Base-by-base conservation (phyloP, 2,888 invertebrate species). In the Julus scanicus region DNA sequence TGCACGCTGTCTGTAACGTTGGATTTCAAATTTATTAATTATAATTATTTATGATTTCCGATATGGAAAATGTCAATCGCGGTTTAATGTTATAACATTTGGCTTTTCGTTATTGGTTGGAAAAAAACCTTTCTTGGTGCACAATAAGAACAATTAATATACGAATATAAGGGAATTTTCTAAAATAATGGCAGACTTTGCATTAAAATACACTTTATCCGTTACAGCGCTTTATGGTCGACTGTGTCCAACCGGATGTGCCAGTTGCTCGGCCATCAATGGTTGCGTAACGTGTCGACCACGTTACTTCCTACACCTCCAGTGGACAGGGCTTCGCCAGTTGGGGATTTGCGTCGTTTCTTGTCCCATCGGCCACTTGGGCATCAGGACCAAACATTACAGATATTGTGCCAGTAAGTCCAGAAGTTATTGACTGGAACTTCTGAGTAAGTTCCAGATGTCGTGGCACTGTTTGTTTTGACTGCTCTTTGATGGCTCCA, bases 251-350 rank as follows among this genome's bases (percentile, higher is more conserved):
- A 40, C 48, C 13, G 88, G 88, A 29, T 88, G 88, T 86, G 39
- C 44, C n/a, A 87, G 87, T 88, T 88, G 88, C 83, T 88, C 88
- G 17, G 15, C 80, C 20, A 63, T 63, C 57, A 88, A 88, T 40
- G 88, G 88, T 15, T 88, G 88, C 57, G 88, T 88, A 9, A 83
- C 87, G 29, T 88, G 88, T 39, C 87, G 86, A 15, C 48, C 87
- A 13, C n/a, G 63, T 37, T 84, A 83, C 84, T 88, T 87, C 63
- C 88, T 88, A 17, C 63, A 84, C 57, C 53, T 88, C 29, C 88
- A 83, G 17, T 37, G 88, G 63, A 87, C 87, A 29, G 49, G 86
- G 20, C 40, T 87, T 39, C 71, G 88, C 13, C 84, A 88, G 29
- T 83, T 63, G 37, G 88, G 88, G 17, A 84, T 88, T 13, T 88